Base-by-base conservation (phyloP, 2,888 invertebrate species). In the Allolobophora icterica region DNA sequence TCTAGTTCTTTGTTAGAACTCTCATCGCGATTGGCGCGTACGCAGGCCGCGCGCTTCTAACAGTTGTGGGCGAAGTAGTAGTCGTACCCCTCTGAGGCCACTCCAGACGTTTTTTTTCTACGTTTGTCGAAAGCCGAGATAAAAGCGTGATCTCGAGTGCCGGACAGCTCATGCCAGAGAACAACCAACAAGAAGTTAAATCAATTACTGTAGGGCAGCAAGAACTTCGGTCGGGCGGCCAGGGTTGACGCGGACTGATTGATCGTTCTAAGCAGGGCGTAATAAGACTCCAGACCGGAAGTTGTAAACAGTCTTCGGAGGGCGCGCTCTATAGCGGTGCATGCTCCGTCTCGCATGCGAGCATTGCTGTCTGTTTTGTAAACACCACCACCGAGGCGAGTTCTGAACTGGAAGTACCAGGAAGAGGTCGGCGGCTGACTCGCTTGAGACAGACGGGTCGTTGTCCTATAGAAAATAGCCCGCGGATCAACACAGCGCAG, bases 201-300 rank as follows among this genome's bases (percentile, higher is more conserved):
- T 71, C 71, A 71, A n/a, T 71, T 71, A 30, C 71, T 71, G 8
- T 5, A 17, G 30, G 13, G 13, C 71, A 71, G n/a, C n/a, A 71
- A 24, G 52, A 42, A 42, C 8, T 52, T 21, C 71, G 71, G 30
- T 71, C 30, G 71, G 17, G 30, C 17, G 3, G 1, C 71, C 30
- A n/a, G n/a, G n/a, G 71, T 71, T 30, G 71, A 71, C 71, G 71
- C 71, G 71, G 71, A 71, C 71, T 71, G n/a, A n/a, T 71, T 71
- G 71, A 71, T 71, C 71, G 71, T 71, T 71, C 71, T n/a, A n/a
- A n/a, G 71, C 71, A n/a, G 8, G 71, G 71, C 71, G 71, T 71
- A 71, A 71, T 71, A 71, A 71, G 6, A 71, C 71, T 71, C 71
- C 13, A n/a, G n/a, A 30, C 30, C 71, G 71, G 71, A 71, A 71